These are phyloP conservation scores for Mesocentrotus franciscanus DNA, from an alignment of 53 echinoderm and acorn worm genomes.

Conservation along the genomic window DNA sequence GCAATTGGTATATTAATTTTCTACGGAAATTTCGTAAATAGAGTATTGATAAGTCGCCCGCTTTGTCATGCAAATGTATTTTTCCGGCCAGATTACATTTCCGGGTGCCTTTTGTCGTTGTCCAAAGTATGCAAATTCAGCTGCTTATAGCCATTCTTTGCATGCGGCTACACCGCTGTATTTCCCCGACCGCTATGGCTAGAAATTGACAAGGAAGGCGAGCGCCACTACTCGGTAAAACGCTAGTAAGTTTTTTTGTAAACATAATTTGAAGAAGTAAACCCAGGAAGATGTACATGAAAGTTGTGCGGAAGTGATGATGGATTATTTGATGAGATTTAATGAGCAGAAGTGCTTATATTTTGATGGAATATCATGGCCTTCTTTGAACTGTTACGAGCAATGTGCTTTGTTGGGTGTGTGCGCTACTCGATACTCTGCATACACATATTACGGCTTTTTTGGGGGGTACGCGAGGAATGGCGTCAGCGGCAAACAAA, in stretches of 20 bases:
- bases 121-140: conserved; percentile 19
- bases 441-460: conserved; percentile 21
- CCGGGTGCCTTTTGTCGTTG: background rate
- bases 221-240: conserved; percentile 72
- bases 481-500: conserved; percentile 41
- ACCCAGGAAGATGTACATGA: conserved; percentile 18
- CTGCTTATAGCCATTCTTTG: background rate
- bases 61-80: background rate
- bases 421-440: conserved; percentile 17
- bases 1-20: background rate
- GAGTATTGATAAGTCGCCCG: background rate
- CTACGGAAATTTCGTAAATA: background rate
- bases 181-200: conserved; percentile 68
- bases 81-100: background rate
- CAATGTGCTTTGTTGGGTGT: conserved; percentile 44
- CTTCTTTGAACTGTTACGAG: background rate
- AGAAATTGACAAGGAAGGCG: conserved; percentile 70
- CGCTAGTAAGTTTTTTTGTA: conserved; percentile 66
- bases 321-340: background rate
- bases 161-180: background rate
- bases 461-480: conserved; percentile 13
- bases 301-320: conserved; percentile 10
- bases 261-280: conserved; percentile 35
- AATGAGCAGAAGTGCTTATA: conserved; percentile 1
- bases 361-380: conserved; percentile 1